phyloP scores from a whole-genome alignment of 2,797 vertebrate genomes.

The Argya squamiceps region DNA sequence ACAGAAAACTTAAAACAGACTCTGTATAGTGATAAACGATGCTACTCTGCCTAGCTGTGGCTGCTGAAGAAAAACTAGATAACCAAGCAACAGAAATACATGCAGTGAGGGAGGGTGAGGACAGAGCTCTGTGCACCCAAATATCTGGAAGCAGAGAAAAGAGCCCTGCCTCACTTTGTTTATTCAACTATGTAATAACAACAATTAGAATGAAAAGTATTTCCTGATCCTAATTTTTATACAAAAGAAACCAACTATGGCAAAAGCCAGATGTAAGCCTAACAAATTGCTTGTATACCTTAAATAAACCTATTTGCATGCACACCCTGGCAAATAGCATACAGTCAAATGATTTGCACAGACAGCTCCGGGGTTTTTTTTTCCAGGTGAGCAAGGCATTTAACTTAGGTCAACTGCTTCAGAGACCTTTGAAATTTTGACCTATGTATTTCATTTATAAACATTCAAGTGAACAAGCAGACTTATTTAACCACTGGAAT shows the following conservation, averaged over 20 bases:
- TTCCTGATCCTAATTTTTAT: neutral
- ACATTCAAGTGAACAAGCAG: slow-evolving; percentile 51
- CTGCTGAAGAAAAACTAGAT: slow-evolving; percentile 38
- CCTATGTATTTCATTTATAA: slow-evolving; percentile 53
- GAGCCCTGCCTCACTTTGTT: neutral
- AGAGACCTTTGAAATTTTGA: slow-evolving; percentile 31
- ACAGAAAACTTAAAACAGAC: slow-evolving; percentile 66
- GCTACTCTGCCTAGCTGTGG: slow-evolving; percentile 50
- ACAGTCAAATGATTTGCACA: neutral
- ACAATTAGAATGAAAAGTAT: neutral
- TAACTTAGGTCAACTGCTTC: slow-evolving; percentile 2
- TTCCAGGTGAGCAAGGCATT: slow-evolving; percentile 44
- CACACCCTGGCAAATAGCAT: neutral
- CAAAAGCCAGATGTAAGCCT: neutral
- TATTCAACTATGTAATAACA: neutral
- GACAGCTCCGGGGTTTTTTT: neutral
- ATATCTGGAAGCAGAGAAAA: neutral
- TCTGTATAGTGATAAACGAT: slow-evolving; percentile 57
- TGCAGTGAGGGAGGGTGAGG: neutral
- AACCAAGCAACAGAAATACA: slow-evolving; percentile 10
- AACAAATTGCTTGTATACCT: neutral
- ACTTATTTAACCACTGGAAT: slow-evolving; percentile 61
- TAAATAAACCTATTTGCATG: neutral
- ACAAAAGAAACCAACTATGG: neutral
- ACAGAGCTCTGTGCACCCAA: neutral